These are phyloP conservation scores for Scarus forsteni DNA, from an alignment of 2,797 vertebrate species.

Conservation along the genomic window DNA sequence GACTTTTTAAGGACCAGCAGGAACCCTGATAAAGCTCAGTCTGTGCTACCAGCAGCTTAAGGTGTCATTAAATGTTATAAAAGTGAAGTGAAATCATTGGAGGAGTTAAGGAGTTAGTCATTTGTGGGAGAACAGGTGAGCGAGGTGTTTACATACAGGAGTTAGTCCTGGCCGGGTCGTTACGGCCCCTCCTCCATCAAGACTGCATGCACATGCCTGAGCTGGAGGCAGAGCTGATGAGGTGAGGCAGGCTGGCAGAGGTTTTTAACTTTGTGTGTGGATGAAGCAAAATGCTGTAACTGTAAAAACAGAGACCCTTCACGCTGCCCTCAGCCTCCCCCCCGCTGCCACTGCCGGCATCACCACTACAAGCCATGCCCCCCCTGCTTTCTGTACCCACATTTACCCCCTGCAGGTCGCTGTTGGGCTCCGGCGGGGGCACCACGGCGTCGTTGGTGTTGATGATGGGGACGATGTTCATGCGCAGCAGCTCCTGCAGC, in stretches of 20 bases:
- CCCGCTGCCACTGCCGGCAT: conserved; percentile 39
- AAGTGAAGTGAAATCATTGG: conserved; percentile 2
- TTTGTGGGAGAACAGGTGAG: conserved; percentile 18
- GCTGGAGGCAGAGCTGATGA: conserved; percentile 40
- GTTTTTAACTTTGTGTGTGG: conserved; percentile 8
- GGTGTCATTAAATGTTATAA: not conserved
- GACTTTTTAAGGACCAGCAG: no score
- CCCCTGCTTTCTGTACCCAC: conserved; percentile 88
- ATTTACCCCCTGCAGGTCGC: conserved; percentile 99
- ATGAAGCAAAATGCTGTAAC: conserved; percentile 5
- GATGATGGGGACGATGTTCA: conserved; percentile 99
- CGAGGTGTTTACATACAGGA: conserved; percentile 25
- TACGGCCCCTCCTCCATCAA: conserved; percentile 11
- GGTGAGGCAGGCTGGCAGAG: conserved; percentile 43
- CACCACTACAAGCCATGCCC: conserved; percentile 38
- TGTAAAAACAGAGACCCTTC: conserved; percentile 12
- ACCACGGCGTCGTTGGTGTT: conserved; percentile 99
- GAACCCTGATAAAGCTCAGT: no score
- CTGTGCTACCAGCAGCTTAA: not conserved
- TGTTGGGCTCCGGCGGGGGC: conserved; percentile 96
- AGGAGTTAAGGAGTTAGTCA: conserved; percentile 20
- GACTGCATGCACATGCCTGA: conserved; percentile 51
- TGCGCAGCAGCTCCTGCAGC: conserved; percentile 93
- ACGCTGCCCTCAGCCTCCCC: conserved; percentile 9
- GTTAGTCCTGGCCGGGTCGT: conserved; percentile 34